These are phyloP conservation scores for Drosophila ambigua DNA, from an alignment of 1,140 invertebrate genomes.

Conservation along the genomic window DNA sequence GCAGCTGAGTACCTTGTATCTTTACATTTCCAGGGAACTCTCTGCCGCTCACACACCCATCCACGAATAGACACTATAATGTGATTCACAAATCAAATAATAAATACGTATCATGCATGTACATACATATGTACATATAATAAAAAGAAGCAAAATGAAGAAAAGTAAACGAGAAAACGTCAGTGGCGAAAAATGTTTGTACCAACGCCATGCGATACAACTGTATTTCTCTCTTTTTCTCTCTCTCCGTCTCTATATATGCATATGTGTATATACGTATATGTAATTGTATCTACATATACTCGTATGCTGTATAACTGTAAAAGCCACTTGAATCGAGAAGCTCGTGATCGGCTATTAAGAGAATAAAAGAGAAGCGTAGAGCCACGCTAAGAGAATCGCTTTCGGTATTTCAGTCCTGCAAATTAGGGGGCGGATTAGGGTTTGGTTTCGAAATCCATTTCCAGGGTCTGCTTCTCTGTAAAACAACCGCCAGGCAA, in stretches of 20 bases:
- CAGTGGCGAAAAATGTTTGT: slow-evolving; percentile 76
- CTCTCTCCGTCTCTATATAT: neutral
- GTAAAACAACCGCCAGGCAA: no score
- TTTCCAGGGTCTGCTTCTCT: no score
- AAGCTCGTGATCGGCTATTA: slow-evolving; percentile 54
- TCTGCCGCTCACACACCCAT: slow-evolving; percentile 39
- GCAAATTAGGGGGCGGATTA: slow-evolving; percentile 71
- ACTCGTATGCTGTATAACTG: slow-evolving; percentile 62
- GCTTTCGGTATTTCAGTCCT: slow-evolving; percentile 27
- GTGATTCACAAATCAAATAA: slow-evolving; percentile 81
- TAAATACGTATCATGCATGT: slow-evolving; percentile 34
- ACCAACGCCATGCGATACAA: slow-evolving; percentile 71
- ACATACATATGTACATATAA: slow-evolving; percentile 3
- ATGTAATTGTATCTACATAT: slow-evolving; percentile 16
- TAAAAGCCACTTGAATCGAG: slow-evolving; percentile 72
- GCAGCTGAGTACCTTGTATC: slow-evolving; percentile 50
- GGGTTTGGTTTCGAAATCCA: neutral
- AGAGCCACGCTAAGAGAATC: slow-evolving; percentile 21
- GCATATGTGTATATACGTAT: neutral
- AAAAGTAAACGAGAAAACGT: slow-evolving; percentile 43
- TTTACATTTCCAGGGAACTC: slow-evolving; percentile 71
- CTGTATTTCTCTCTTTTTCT: slow-evolving; percentile 40
- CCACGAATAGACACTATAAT: slow-evolving; percentile 27
- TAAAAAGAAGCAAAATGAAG: slow-evolving; percentile 46
- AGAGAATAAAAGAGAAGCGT: slow-evolving; percentile 46